These are phyloP conservation scores for Exocentrus adspersus DNA, from an alignment of 2,888 invertebrate species.

Conservation along the genomic window DNA sequence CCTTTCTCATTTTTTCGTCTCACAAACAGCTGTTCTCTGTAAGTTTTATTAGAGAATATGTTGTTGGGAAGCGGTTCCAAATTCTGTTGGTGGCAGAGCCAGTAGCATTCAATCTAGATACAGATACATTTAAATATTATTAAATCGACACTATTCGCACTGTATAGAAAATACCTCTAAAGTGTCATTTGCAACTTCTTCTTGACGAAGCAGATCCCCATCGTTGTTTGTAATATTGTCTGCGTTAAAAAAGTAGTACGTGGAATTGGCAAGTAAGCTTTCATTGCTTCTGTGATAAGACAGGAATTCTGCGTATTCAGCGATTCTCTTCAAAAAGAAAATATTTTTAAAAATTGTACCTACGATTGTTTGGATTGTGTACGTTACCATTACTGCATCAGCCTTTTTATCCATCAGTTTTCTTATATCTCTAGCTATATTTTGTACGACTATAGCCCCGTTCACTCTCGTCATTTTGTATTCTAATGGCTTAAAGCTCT, in stretches of 20 bases:
- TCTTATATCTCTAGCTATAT: conserved; percentile 83
- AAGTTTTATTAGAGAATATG: conserved; percentile 33
- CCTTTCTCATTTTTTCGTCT: conserved; percentile 37
- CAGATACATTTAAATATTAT: too few species aligned
- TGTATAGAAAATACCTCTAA: too few species aligned
- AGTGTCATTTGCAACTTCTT: conserved; percentile 45
- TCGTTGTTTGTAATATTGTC: conserved; percentile 70
- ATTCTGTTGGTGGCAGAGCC: conserved; percentile 47
- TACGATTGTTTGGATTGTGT: too few species aligned
- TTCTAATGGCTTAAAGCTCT: conserved; percentile 52
- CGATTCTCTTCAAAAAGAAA: conserved; percentile 56
- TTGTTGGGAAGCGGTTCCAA: conserved; percentile 36
- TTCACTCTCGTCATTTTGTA: conserved; percentile 46
- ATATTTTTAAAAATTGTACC: too few species aligned
- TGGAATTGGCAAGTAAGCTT: conserved; percentile 60
- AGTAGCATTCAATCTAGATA: conserved; percentile 50
- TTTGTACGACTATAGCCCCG: conserved; percentile 78
- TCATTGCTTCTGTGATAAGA: conserved; percentile 53
- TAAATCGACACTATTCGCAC: too few species aligned
- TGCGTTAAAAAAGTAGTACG: conserved; percentile 75
- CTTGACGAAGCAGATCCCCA: conserved; percentile 40
- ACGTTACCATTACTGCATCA: conserved; percentile 72
- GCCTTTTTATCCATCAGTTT: conserved; percentile 88
- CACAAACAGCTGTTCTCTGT: conserved; percentile 35
- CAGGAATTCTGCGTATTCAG: conserved; percentile 58